Evolutionary conservation across 2,113 vertebrate genomes (phyloP).

Genomic region (Pongo abelii): DNA sequence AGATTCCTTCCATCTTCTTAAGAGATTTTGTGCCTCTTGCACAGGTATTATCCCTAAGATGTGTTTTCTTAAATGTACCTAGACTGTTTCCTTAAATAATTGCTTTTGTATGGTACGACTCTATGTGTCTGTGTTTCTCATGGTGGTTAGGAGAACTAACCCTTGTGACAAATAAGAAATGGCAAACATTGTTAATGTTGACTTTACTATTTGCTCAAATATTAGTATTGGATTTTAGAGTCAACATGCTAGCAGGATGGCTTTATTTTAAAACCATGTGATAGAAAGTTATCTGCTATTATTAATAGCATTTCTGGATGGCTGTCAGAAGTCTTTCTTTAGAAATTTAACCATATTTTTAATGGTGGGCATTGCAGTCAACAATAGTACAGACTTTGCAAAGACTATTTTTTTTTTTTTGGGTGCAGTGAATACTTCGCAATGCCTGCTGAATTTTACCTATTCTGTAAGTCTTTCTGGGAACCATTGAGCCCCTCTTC

Average conservation of each 20-base stretch:
- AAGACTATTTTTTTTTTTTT: background rate
- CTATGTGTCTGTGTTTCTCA: background rate
- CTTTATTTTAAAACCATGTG: background rate
- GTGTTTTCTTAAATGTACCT: background rate
- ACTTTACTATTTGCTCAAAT: conserved; percentile 22
- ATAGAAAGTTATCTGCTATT: background rate
- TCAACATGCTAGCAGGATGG: background rate
- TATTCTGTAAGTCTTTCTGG: background rate
- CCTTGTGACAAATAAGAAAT: background rate
- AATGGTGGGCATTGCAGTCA: background rate
- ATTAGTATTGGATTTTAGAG: background rate
- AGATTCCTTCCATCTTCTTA: background rate
- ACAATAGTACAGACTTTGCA: background rate
- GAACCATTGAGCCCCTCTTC: background rate
- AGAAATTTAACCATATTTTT: background rate
- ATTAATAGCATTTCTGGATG: background rate
- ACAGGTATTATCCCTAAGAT: background rate
- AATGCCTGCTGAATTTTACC: background rate
- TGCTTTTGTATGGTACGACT: background rate
- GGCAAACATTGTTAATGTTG: background rate
- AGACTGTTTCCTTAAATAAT: background rate
- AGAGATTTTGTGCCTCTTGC: background rate
- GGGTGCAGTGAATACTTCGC: background rate
- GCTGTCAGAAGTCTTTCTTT: background rate
- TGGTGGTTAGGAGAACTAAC: background rate